Base-by-base conservation (phyloP, 2,113 vertebrate species). In the Phaetusa simplex region DNA sequence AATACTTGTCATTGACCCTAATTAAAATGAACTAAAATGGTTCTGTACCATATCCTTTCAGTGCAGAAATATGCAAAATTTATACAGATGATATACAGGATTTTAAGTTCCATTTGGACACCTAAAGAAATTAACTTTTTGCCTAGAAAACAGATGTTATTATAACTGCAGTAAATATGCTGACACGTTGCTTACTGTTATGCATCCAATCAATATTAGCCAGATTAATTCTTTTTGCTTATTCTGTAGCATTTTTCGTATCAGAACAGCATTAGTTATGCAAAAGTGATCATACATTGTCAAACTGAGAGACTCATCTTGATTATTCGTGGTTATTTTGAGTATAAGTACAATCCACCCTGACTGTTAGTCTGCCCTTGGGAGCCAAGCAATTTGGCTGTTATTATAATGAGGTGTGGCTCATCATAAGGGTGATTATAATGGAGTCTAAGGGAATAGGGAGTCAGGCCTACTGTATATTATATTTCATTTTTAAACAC, bases 321-420 rank as follows among this genome's bases (percentile, higher is more conserved):
- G 97, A 98, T 97, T 98, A 97, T 97, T 98, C 96, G 90, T 97
- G 87, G 97, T 97, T 98, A 97, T 97, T 98, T 97, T 95, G 94
- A 98, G 92, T 95, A 90, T 97, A 98, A 98, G 96, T 97, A 98
- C 97, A 98, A 98, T 98, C 95, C 96, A 97, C 94, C 86, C 88
- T 97, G 97, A 97, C 92, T 98, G 80, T 96, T 97, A 97, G 94
- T 84, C 91, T 95, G 93, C 97, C 98, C 97, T 92, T 97, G 98
- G 96, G 97, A 98, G 71, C 82, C 89, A 97, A 97, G 97, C 92
- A 98, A 98, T 98, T 98, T 98, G 95, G 93, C 87, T 98, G 97
- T 98, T 97, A 96, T 97, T 97, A 94, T 98, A 98, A 98, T 98
- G 97, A 98, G 95, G 96, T 97, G 72, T 96, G 96, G 94, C 94